Conservation (phyloP, 2,797 vertebrate genomes). For the Sylvilagus floridanus region DNA sequence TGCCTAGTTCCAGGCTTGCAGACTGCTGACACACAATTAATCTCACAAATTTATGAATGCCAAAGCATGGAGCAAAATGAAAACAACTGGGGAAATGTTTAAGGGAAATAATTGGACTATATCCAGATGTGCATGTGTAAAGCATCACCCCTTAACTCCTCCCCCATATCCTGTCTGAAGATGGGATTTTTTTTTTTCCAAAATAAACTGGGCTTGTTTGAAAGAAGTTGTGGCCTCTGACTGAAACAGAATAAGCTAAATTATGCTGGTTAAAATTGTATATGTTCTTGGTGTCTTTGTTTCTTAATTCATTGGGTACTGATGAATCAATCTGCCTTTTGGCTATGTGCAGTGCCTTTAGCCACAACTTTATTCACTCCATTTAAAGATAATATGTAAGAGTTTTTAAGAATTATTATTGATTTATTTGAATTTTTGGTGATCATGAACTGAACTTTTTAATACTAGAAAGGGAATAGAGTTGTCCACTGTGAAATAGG, state of each 20-base stretch:
- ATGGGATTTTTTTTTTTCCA: constrained; percentile 86
- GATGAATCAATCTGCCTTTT: constrained; percentile 59
- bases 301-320: constrained; percentile 62
- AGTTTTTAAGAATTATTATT: neutral
- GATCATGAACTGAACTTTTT: constrained; percentile 11
- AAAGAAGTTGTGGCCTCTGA: constrained; percentile 86
- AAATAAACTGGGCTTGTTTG: constrained; percentile 87
- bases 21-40: constrained; percentile 88
- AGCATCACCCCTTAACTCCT: constrained; percentile 88
- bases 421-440: constrained; percentile 23
- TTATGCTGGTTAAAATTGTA: constrained; percentile 77
- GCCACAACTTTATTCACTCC: neutral
- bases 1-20: constrained; percentile 86
- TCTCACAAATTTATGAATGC: constrained; percentile 90
- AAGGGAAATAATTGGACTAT: constrained; percentile 87
- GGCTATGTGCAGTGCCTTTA: constrained; percentile 30
- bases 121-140: constrained; percentile 90
- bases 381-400: constrained; percentile 45
- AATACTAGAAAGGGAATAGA: neutral
- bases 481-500: neutral
- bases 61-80: constrained; percentile 89
- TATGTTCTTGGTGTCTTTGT: constrained; percentile 77
- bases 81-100: constrained; percentile 90
- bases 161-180: constrained; percentile 88
- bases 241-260: constrained; percentile 84